A percentile compares a stretch with the other conserved stretches of the same genome.
Conservation (phyloP, 1,140 invertebrate genomes). For the Delia radicum region DNA sequence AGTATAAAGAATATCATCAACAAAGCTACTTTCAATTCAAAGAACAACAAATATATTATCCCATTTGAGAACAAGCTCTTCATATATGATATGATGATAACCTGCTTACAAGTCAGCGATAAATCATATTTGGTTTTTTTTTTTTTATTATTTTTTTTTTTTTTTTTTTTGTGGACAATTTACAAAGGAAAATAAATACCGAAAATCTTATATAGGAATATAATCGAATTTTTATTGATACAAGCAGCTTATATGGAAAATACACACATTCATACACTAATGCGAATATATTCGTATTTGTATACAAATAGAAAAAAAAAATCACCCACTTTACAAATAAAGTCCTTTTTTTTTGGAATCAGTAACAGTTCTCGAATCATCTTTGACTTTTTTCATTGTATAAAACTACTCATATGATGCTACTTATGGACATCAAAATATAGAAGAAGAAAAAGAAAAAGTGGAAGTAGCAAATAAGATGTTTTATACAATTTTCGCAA, state of each 20-base stretch:
- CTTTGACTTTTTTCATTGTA: not conserved
- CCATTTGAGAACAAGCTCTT: conserved; percentile 7
- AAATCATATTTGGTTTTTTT: conserved; percentile 2
- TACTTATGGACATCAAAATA: not conserved
- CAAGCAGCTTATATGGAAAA: conserved; percentile 29
- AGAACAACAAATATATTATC: conserved; percentile 5
- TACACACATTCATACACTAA: not conserved
- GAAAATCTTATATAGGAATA: conserved; percentile 28
- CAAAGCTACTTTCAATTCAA: not conserved
- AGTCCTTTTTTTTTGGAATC: not conserved
- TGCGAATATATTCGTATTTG: not conserved
- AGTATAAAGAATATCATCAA: not conserved
- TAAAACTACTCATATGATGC: too few species aligned
- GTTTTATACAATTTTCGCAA: too few species aligned
- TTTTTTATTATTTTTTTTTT: not conserved
- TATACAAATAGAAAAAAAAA: not conserved
- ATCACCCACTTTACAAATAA: not conserved
- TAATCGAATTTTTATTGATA: conserved; percentile 36
- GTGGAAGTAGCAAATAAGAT: not conserved
- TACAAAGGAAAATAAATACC: conserved; percentile 3
- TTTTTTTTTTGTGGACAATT: not conserved
- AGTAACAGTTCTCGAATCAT: not conserved
- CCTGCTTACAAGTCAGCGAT: conserved; percentile 22
- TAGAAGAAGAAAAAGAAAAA: not conserved
- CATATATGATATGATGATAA: conserved; percentile 19